Evolutionary conservation across 2,888 invertebrate genomes (phyloP), one percentile per base, ranked within the genome.

Genomic region (Ochlodes sylvanus): DNA sequence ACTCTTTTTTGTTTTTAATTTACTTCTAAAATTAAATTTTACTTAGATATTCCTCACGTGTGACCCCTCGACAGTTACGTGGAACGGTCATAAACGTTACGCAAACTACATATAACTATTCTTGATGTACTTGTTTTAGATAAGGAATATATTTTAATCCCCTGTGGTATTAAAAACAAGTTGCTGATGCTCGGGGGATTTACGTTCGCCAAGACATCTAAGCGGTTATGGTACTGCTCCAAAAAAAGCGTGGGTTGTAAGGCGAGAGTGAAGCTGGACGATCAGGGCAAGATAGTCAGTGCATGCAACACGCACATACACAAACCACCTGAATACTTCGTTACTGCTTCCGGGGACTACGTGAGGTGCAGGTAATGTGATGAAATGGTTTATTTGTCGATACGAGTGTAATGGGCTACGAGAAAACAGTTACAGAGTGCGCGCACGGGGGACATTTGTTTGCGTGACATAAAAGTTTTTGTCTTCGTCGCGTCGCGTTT

Each of bases 271-370:
- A 76, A 63, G 10, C 14, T 74, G 21, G 69, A 68, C 14, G 52
- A 56, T 12, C 62, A 72, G 0, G 74, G 74, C 5, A 41, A 14
- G 7, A 68, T 76, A 7, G 10, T 58, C 0, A 41, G 27, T 0
- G 71, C 61, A 1, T 12, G 71, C 0, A 72, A 69, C 0, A 38
- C 72, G 0, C 84, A 86, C 66, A 82, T 74, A 54, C 85, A 85
- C 38, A 65, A 58, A 32, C 76, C 76, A 4, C 79, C 77, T 4
- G 70, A 14, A 15, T 58, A 58, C n/a, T 42, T 6, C 7, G 15
- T 44, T 1, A 58, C 52, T 7, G 34, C 42, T 7, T 3, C 41
- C 10, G 68, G 68, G 5, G 7, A 58, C 27, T 44, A 21, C 34
- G 5, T 60, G 19, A 57, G 15, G n/a, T 57, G 12, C 12, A 12